A percentile compares a stretch with the other conserved stretches of the same genome.
Evolutionary conservation across 92 coral and sea anemone species (phyloP).

Genomic region (Porites cylindrica): DNA sequence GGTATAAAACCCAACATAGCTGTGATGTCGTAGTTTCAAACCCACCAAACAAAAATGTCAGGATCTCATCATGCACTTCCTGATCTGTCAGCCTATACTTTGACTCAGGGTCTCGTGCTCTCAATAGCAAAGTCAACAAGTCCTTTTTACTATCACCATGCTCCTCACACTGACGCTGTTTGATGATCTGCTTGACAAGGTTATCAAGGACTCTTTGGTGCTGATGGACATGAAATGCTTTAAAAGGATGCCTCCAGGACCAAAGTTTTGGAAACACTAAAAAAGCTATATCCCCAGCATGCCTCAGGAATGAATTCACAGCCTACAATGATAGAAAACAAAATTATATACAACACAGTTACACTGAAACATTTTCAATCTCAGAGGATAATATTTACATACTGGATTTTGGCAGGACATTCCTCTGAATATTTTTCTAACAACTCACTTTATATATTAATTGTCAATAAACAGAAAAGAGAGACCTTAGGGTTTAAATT

Average conservation of each 20-base stretch:
- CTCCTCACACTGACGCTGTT: constrained; percentile 12
- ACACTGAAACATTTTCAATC: too few relatives aligned
- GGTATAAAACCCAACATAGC: constrained; percentile 68
- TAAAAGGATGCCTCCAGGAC: constrained; percentile 43
- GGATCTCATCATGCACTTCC: constrained; percentile 70
- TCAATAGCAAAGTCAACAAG: constrained; percentile 51
- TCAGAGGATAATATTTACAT: too few relatives aligned
- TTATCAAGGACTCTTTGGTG: constrained; percentile 35
- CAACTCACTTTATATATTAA: too few relatives aligned
- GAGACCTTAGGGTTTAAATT: too few relatives aligned
- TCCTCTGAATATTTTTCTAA: too few relatives aligned
- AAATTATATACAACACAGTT: too few relatives aligned
- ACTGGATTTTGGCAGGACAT: too few relatives aligned
- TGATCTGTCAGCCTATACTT: constrained; percentile 47
- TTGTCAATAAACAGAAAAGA: too few relatives aligned
- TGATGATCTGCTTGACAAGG: constrained; percentile 28
- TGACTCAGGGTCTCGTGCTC: constrained; percentile 58
- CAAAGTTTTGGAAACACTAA: constrained; percentile 21
- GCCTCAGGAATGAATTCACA: constrained; percentile 20
- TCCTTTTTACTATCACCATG: constrained; percentile 22
- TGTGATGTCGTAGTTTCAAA: constrained; percentile 66
- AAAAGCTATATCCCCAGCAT: constrained; percentile 33
- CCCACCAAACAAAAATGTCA: constrained; percentile 68
- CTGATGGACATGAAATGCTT: neutral
- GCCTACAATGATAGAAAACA: constrained; percentile 1